A percentile compares a stretch with the other conserved stretches of the same genome.
These are phyloP conservation scores for Diploptera punctata DNA, from an alignment of 2,888 invertebrate genomes.

Conservation along the genomic window DNA sequence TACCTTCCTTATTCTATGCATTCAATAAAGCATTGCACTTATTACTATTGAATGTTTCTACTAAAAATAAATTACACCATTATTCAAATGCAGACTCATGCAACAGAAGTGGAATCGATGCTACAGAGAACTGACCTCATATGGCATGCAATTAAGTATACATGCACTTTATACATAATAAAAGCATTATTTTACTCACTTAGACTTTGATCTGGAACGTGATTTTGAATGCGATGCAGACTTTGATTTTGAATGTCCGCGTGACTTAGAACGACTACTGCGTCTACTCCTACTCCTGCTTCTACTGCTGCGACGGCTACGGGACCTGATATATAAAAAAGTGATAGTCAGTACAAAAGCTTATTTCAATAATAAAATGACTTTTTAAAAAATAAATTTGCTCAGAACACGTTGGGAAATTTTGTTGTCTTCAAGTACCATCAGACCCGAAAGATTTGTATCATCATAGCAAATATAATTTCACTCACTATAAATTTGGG, in stretches of 20 bases:
- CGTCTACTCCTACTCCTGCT: constrained; percentile 61
- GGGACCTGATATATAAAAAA: constrained; percentile 45
- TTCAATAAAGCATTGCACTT: constrained; percentile 13
- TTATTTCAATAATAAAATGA: too few species aligned
- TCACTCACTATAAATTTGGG: too few species aligned
- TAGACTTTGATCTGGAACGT: constrained; percentile 70
- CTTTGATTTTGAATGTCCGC: constrained; percentile 74
- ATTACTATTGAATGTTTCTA: constrained; percentile 1
- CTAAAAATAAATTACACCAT: too few species aligned
- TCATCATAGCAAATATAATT: too few species aligned
- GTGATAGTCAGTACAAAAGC: too few species aligned
- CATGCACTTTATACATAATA: not conserved
- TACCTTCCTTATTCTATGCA: not conserved
- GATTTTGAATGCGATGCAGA: constrained; percentile 78
- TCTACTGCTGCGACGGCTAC: constrained; percentile 45
- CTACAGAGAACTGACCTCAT: not conserved
- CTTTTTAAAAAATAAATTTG: too few species aligned
- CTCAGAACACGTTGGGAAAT: too few species aligned
- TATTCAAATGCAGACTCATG: constrained; percentile 5
- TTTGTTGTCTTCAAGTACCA: too few species aligned
- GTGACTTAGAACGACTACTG: constrained; percentile 64
- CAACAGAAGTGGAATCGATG: not conserved
- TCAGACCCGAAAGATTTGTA: too few species aligned
- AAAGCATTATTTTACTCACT: constrained; percentile 40
- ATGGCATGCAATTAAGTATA: not conserved